Percentiles rank a stretch among this genome's conserved stretches.
Conservation (phyloP, 2,888 invertebrate species). For the Tetramorium bicarinatum region DNA sequence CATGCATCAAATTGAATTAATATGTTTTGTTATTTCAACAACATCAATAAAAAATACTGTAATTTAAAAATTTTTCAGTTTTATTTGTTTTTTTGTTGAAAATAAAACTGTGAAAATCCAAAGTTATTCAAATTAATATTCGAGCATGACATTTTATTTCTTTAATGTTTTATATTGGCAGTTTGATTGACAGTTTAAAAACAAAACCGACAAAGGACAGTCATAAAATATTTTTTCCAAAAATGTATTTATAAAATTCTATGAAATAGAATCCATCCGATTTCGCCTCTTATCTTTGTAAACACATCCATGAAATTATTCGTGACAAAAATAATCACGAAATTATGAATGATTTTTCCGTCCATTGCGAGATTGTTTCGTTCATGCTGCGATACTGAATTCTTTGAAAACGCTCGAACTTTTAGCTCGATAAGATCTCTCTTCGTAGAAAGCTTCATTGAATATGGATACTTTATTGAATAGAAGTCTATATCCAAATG, state of each 20-base stretch:
- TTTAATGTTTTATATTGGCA: slow-evolving; percentile 10
- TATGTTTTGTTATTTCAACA: background rate
- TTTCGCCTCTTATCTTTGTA: background rate
- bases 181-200: background rate
- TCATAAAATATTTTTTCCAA: background rate
- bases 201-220: background rate
- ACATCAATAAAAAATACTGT: background rate
- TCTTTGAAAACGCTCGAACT: slow-evolving; percentile 66
- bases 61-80: background rate
- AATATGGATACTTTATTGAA: slow-evolving; percentile 66
- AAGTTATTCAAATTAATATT: background rate
- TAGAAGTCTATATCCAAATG: slow-evolving; percentile 62
- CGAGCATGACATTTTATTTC: background rate
- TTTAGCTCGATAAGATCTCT: slow-evolving; percentile 60
- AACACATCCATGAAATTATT: background rate
- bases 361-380: background rate
- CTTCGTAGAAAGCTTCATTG: slow-evolving; percentile 67
- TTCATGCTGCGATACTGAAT: slow-evolving; percentile 1
- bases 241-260: background rate
- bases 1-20: background rate
- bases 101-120: background rate
- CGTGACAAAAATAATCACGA: background rate
- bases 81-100: background rate
- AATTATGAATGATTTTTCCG: background rate
- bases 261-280: background rate